Base-by-base conservation (phyloP, 1,140 invertebrate species). In the Hypsibius dujardini region DNA sequence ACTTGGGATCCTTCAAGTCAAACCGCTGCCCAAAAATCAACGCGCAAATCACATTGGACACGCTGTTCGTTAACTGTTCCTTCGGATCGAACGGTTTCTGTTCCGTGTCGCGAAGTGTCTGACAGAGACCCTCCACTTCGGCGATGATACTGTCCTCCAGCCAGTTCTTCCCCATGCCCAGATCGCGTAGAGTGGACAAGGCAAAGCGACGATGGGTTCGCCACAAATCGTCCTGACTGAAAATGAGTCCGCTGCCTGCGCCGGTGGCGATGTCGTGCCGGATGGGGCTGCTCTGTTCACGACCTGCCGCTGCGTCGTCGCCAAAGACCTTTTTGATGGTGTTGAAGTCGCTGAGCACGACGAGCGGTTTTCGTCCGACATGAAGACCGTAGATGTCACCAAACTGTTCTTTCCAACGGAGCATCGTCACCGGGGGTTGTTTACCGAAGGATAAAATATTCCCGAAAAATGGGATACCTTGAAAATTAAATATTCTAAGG, bases 141-240 rank as follows among this genome's bases (percentile, higher is more conserved):
- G 80, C 77, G 14, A 79, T 70, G 15, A 84, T 79, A 70, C 81
- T 77, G 42, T 78, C 75, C 74, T 84, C 83, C 79, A 85, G 81
- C 0, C 77, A 77, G 14, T 76, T 76, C 73, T 84, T 82, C 0
- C 87, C 87, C 71, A 89, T 86, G 1, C 87, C 88, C 74, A 84
- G 85, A 73, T 88, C 86, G n/a, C 86, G 77, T 74, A 89, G 80
- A 71, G 86, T 83, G 1, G 85, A 80, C 1, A 90, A 77, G 0
- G 90, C 83, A 75, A 92, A 92, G 70, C 85, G 82, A 71, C 89
- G 83, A 78, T 92, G 90, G 75, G 91, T 88, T 71, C 85, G 83
- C 90, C 90, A 93, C 59, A 87, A 80, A 1, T 75, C 47, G 14
- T 79, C 80, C 71, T 76, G 74, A 1, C 74, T 74, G 46, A 74